Base-by-base conservation (phyloP, 2,888 invertebrate genomes). In the Luffia ferchaultella region DNA sequence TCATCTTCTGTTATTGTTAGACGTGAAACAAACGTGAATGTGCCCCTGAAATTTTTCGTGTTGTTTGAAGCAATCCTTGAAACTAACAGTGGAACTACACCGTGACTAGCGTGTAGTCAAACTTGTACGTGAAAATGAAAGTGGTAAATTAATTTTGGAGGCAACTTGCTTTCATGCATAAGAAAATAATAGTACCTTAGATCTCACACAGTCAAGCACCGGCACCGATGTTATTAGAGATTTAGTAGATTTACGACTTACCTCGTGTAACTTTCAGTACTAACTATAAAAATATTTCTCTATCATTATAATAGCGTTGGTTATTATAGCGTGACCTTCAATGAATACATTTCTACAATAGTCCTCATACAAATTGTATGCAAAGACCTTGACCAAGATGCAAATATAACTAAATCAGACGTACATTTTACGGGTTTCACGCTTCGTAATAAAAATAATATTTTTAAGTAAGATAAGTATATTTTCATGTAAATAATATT, bases 81-180 rank as follows among this genome's bases (percentile, higher is more conserved):
- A 30, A 30, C n/a, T n/a, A n/a, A n/a, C 30, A 30, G 30, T 30
- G 30, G 3, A 30, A 30, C 30, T 30, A 30, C 30, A 30, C 30
- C 30, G 30, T 30, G 30, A 30, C 30, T 3, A 3, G 12, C 12
- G 30, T 30, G 30, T 30, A 30, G 30, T 30, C 12, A 7, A 30
- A 30, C 30, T 30, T 30, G 30, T 30, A 30, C 30, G 30, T 30
- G 30, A 30, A 30, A 30, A 30, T 30, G 12, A 30, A 30, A 30
- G 76, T 76, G 74, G 63, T 62, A 67, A 69, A 76, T 80, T 79
- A 79, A 75, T 76, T 76, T 79, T 80, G 80, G 79, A 80, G 76
- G 71, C 67, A 68, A 71, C 64, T 66, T 60, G 57, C 63, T 60
- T 57, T 57, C 76, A 76, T 77, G 77, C 79, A 69, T 53, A 62